Evolutionary conservation across 2,888 invertebrate genomes (phyloP), one percentile per base, ranked within the genome.

Genomic region (Elmis aenea): DNA sequence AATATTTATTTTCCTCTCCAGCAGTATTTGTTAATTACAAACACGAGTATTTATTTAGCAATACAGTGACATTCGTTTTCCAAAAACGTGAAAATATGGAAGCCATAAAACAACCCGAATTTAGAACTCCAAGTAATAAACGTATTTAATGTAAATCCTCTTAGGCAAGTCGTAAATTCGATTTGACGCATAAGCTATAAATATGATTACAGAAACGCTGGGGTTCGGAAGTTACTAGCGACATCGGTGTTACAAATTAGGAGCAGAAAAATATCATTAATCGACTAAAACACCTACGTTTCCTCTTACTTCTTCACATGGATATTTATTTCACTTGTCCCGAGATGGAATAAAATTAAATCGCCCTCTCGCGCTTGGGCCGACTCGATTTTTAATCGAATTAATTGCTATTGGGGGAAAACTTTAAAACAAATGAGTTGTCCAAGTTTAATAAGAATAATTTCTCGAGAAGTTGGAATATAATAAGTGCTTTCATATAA

Each of bases 371-470:
- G 32, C 30, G 40, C 37, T 41, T 33, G 37, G 37, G 28, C 32
- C 38, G 35, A 42, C 38, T 40, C 35, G 35, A 48, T 50, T 46
- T 42, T 55, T 59, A 60, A 61, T 59, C 58, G 57, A 57, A 58
- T 58, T 60, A 57, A 61, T 59, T 60, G 55, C 52, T n/a, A 52
- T 51, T 50, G 39, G 39, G n/a, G n/a, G 52, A 54, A 61, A 59
- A 56, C 57, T 61, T 57, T 40, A 51, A 54, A 59, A 61, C 59
- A 58, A 61, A 61, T 61, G 59, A 59, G 56, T 58, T 57, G 60
- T 61, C 58, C 51, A 61, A 62, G 53, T 59, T 59, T 53, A 42
- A 34, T 44, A 23, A 33, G 42, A 40, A 51, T 46, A 51, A 50
- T 51, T n/a, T n/a, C 44, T 47, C 38, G 42, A 38, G 48, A 55